Evolutionary conservation across 2,888 invertebrate genomes (phyloP), one percentile per base, ranked within the genome.

Genomic region (Pecten maximus): DNA sequence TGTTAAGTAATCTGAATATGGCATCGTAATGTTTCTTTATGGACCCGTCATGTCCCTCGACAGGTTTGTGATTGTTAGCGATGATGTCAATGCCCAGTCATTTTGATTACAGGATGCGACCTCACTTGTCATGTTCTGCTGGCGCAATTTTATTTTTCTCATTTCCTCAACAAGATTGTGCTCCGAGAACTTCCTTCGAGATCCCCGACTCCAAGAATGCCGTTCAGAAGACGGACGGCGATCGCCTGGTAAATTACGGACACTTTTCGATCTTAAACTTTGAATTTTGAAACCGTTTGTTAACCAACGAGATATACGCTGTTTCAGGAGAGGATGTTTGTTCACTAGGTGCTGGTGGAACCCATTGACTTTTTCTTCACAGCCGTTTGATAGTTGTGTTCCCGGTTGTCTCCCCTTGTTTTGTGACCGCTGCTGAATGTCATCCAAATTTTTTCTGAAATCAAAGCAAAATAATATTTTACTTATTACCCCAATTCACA

Each of bases 231-330:
- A 35, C 60, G 40, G 35, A 15, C 88, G 15, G 35, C 48, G 12
- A 74, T 74, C 74, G 8, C 35, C 35, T 35, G 74, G 74, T 28
- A 74, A 28, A 74, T 74, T 74, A 3, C 74, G 74, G 10, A 74
- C 74, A 74, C 74, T 74, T 35, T 74, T 74, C 16, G 74, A 74
- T 28, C 87, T 90, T 86, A 94, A 91, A 89, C 94, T 94, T 89
- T 94, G 94, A 15, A 94, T 93, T 92, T 94, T 94, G 15, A 94
- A 90, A 40, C 94, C 94, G 86, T 93, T 90, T 28, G 94, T 94
- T 16, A 94, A 88, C 94, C 94, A 94, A 15, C 90, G 92, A 54
- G 93, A 91, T 48, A 93, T 93, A 90, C 89, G 90, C 87, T 94
- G 94, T 40, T 93, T 92, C 90, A 93, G 92, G 86, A 92, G 88